Percentiles rank a stretch among this genome's conserved stretches.
Evolutionary conservation across 2,113 vertebrate species (phyloP).

Genomic region (Trematocara macrostoma): DNA sequence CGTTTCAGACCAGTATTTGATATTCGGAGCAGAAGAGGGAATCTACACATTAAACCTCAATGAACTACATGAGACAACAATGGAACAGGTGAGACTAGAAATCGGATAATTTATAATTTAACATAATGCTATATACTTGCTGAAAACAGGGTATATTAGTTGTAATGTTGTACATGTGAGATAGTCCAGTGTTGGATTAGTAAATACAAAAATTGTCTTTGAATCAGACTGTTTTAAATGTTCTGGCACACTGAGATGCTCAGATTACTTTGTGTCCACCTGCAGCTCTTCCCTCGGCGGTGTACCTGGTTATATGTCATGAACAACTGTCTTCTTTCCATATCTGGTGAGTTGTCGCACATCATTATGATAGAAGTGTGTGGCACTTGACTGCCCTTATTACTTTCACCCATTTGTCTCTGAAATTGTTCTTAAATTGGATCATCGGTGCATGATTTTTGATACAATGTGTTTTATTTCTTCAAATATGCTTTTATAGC

Average conservation of each 20-base stretch:
- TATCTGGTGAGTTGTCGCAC: conserved; percentile 83
- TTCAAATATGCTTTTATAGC: neutral
- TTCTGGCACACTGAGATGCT: neutral
- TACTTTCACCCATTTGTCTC: neutral
- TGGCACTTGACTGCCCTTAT: accelerated
- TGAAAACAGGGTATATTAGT: neutral
- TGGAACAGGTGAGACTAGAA: conserved; percentile 85
- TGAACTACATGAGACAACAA: conserved; percentile 95
- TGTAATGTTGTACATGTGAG: neutral
- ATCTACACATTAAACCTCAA: conserved; percentile 98
- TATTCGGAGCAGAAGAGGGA: conserved; percentile 98
- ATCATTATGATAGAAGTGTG: neutral
- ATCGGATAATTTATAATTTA: neutral
- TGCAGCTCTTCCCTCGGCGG: conserved; percentile 89
- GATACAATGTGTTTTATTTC: neutral
- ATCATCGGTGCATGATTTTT: neutral
- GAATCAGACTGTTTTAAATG: neutral
- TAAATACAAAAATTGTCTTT: neutral
- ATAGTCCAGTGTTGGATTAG: neutral
- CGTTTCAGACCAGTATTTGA: conserved; percentile 92
- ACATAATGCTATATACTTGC: neutral
- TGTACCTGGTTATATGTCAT: conserved; percentile 98
- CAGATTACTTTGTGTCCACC: neutral
- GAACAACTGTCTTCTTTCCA: conserved; percentile 95
- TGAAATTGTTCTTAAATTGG: neutral